Base-by-base conservation (phyloP, 2,113 vertebrate genomes). In the Clarias macrocephalus region DNA sequence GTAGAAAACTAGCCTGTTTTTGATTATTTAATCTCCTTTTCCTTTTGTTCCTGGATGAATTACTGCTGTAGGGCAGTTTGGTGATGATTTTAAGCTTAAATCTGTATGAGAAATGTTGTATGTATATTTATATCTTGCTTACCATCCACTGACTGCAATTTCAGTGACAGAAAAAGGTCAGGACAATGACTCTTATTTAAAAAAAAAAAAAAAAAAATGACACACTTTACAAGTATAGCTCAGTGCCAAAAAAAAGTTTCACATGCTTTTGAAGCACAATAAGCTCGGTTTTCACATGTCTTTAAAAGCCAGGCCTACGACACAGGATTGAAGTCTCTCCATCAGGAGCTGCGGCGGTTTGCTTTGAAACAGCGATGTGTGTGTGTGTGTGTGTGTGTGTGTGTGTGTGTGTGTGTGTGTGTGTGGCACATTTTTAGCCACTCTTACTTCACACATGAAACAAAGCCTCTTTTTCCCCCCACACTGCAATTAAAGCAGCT, bases 331-430 rank as follows among this genome's bases (percentile, higher is more conserved):
- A 91, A 92, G 87, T 88, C 76, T 82, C 93, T 91, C 89, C 92
- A 88, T 87, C 84, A 88, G 91, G 91, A 89, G 89, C 88, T 88
- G 85, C 79, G 23, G 93, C 25, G 92, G 94, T 94, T 93, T 92
- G 85, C 95, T 96, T 96, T 95, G 95, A 95, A 95, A 95, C 91
- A 87, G 87, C 54, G 90, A 93, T 93, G 92, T 92, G 92, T 92
- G 92, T 90, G 65, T 28, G 92, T 92, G 93, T 90, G 92, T n/a
- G n/a, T n/a, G n/a, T n/a, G n/a, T n/a, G n/a, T n/a, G n/a, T n/a
- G n/a, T n/a, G n/a, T n/a, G n/a, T n/a, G n/a, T n/a, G 91, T 68
- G 65, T 30, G n/a, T n/a, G 65, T 68, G n/a, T n/a, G 65, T 28
- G 92, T 92, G 93, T 90, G 92, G 93, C 92, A 91, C 92, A 91